Evolutionary conservation across 2,888 invertebrate species (phyloP).

Genomic region (Orthosia incerta): DNA sequence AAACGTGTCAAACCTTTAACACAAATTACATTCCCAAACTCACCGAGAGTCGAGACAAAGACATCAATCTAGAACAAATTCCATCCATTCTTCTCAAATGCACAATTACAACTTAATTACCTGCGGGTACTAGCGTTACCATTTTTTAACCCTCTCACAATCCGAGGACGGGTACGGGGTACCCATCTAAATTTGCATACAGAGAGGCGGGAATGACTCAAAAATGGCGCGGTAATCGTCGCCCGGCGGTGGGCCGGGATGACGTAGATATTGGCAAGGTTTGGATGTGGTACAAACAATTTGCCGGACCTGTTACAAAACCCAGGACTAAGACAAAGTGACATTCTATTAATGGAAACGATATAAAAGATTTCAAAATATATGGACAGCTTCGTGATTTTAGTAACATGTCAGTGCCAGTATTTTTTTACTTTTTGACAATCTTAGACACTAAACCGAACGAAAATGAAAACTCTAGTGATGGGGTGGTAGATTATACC

Average conservation of each 20-base stretch:
- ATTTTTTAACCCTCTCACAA: conserved; percentile 68
- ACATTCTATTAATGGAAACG: too few relatives aligned
- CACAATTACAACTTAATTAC: conserved; percentile 70
- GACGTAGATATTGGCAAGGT: not conserved
- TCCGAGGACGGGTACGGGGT: conserved; percentile 59
- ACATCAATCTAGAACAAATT: conserved; percentile 65
- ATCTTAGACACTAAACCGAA: too few relatives aligned
- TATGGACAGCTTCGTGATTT: too few relatives aligned
- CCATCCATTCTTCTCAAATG: conserved; percentile 59
- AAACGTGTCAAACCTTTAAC: conserved; percentile 34
- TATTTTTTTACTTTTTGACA: too few relatives aligned
- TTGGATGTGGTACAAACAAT: conserved; percentile 56
- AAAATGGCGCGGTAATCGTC: conserved; percentile 79
- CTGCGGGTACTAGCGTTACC: conserved; percentile 58
- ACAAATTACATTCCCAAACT: conserved; percentile 53
- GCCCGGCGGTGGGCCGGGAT: conserved; percentile 61
- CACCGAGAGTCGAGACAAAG: conserved; percentile 58
- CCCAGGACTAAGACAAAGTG: too few relatives aligned
- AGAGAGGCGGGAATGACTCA: conserved; percentile 77
- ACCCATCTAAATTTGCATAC: conserved; percentile 79
- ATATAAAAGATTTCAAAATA: too few relatives aligned
- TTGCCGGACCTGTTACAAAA: too few relatives aligned
- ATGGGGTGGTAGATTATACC: not conserved
- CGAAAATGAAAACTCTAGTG: too few relatives aligned
- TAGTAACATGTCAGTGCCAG: too few relatives aligned